Evolutionary conservation across 2,888 invertebrate genomes (phyloP), one percentile per base, ranked within the genome.

Genomic region (Nipponacmea schrenckii): DNA sequence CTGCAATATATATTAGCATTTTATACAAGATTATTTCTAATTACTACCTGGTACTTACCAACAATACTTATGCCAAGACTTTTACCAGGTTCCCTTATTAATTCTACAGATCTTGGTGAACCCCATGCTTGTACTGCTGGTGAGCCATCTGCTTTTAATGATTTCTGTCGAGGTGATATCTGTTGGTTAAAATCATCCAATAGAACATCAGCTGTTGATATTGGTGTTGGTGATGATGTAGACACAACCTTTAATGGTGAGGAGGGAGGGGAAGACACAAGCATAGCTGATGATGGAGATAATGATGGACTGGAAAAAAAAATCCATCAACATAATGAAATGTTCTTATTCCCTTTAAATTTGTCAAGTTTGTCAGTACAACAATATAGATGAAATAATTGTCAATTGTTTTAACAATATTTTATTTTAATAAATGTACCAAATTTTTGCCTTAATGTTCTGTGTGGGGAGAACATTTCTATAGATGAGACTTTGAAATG

Each of bases 31-130:
- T 17, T 48, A 17, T 48, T 17, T 48, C n/a, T 17, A 48, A n/a
- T 14, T 20, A 68, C 45, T 62, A 45, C 26, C 63, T n/a, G 62
- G 12, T 14, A 95, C 84, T 97, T 96, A 71, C 98, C 96, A 48
- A 99, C 97, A 82, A 99, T 98, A 90, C 96, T 96, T 88, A 99
- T 97, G 12, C 98, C 98, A 31, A 98, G 92, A 69, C 96, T 96
- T 78, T 94, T 93, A 50, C 93, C 93, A 45, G 92, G 92, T 80
- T 93, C 93, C 68, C 96, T 90, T 73, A 91, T 91, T 46, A 97
- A 91, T 76, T 93, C 92, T 63, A 97, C 94, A 15, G 92, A 90
- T 74, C 95, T 91, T 68, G 94, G 93, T 0, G 94, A 92, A 3
- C 96, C 96, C 96, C 96, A 97, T 79, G 84, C 84, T 75, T 85